Base-by-base conservation (phyloP, 2,797 vertebrate species). In the Enoplosus armatus region DNA sequence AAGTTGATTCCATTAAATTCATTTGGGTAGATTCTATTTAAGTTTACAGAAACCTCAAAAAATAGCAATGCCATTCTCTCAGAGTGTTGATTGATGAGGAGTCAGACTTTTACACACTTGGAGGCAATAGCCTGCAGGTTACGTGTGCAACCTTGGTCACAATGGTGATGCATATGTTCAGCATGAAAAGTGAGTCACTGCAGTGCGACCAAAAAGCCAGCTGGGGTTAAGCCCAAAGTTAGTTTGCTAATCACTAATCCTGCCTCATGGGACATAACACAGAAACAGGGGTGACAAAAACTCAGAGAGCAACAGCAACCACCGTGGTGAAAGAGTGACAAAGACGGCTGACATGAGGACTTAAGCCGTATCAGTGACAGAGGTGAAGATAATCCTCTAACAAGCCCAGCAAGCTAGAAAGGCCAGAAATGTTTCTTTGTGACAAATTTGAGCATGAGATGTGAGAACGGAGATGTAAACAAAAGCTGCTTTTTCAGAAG, bases 311-410 rank as follows among this genome's bases (percentile, higher is more conserved):
- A 61, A 64, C 67, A 54, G 58, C 72, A 74, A n/a, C 56, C 12
- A 41, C 39, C 47, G 45, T 8, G 50, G 72, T 54, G 60, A 81
- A 60, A 68, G 74, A 76, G 33, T 59, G 62, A 72, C 79, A 79
- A 77, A 72, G 69, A 77, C 8, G 45, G 66, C 67, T 6, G 60
- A 86, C 55, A 72, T 14, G 33, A 58, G 70, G 82, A 60, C 82
- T 86, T 79, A 80, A 75, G 41, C 24, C n/a, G n/a, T 72, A 74
- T 86, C 79, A 72, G 72, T 80, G 72, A 67, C 69, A 69, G 80
- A 85, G 83, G 78, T 87, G 80, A 73, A 82, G 64, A 83, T 88
- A 82, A 89, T 85, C 82, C 82, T 75, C 72, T 67, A 73, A 74
- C 61, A 82, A 82, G 73, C 68, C 72, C 82, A 86, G 73, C 10